A percentile compares a stretch with the other conserved stretches of the same genome.
These are phyloP conservation scores for Drosophila mercatorum DNA, from an alignment of 2,888 invertebrate genomes.

Conservation along the genomic window DNA sequence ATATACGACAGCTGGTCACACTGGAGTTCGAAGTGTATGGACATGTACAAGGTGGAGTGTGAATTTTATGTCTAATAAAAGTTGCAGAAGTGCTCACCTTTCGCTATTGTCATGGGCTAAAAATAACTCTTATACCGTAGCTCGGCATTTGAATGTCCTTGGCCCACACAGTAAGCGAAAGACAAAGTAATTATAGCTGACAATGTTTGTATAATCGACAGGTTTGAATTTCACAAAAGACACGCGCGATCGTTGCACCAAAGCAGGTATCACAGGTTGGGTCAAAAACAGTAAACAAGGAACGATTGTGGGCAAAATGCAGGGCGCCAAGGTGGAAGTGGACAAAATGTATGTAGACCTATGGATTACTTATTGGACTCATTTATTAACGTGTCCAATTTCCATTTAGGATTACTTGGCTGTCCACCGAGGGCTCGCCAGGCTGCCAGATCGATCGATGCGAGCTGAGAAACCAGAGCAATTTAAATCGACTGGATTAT, in stretches of 20 bases:
- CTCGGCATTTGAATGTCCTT: constrained; percentile 60
- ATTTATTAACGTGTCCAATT: background rate
- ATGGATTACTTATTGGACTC: background rate
- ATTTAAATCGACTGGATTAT: constrained; percentile 87
- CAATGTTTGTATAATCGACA: constrained; percentile 81
- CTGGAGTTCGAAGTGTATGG: constrained; percentile 96
- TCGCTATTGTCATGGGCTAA: constrained; percentile 33
- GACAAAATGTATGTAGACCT: constrained; percentile 91
- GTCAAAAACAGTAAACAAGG: constrained; percentile 95
- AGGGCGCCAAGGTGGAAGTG: constrained; percentile 91
- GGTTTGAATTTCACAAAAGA: constrained; percentile 95
- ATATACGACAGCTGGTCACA: constrained; percentile 88
- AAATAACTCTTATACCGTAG: constrained; percentile 55
- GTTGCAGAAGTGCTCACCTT: too few species aligned
- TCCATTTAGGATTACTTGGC: constrained; percentile 91
- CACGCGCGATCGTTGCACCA: constrained; percentile 91
- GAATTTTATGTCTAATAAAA: background rate
- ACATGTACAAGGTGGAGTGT: constrained; percentile 91
- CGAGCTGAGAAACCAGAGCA: constrained; percentile 92
- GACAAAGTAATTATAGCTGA: constrained; percentile 16
- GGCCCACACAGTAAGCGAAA: constrained; percentile 36
- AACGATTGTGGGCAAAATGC: constrained; percentile 95
- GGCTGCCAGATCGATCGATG: constrained; percentile 93
- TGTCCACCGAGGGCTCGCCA: constrained; percentile 92
- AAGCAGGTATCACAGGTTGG: constrained; percentile 93